A percentile compares a stretch with the other conserved stretches of the same genome.
These are phyloP conservation scores for Hydra vulgaris DNA, from an alignment of 30 jellyfish, hydroid and myxozoan genomes.

Conservation along the genomic window DNA sequence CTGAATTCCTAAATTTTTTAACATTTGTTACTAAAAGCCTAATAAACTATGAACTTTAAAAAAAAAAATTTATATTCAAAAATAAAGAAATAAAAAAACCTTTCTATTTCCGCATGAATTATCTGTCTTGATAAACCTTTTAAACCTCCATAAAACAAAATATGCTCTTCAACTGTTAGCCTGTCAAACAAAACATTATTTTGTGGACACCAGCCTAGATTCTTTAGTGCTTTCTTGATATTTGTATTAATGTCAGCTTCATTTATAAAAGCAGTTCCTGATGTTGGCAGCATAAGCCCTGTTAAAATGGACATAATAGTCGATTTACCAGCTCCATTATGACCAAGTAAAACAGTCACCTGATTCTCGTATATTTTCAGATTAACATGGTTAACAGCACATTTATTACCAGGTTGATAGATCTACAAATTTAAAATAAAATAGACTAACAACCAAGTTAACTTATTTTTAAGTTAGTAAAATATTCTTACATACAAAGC, in stretches of 20 bases:
- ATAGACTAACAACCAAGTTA: too few species aligned
- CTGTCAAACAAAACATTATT: conserved; percentile 74
- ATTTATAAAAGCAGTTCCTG: conserved; percentile 73
- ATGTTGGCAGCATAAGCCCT: conserved; percentile 75
- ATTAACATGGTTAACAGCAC: conserved; percentile 70
- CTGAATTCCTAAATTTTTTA: too few species aligned
- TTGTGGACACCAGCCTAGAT: conserved; percentile 86
- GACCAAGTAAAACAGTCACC: conserved; percentile 79
- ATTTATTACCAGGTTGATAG: conserved; percentile 58
- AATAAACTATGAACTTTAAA: neutral
- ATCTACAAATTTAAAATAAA: conserved; percentile 14
- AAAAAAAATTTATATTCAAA: neutral
- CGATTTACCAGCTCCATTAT: conserved; percentile 93
- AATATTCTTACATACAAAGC: neutral
- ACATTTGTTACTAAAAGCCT: too few species aligned
- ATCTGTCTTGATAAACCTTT: conserved; percentile 53
- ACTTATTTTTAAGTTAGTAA: neutral
- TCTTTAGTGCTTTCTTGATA: conserved; percentile 57
- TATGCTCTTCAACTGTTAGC: conserved; percentile 89
- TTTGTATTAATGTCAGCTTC: conserved; percentile 64
- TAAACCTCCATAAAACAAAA: conserved; percentile 77
- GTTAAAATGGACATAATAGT: conserved; percentile 84
- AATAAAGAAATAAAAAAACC: conserved; percentile 29
- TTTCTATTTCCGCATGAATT: conserved; percentile 43
- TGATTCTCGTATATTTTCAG: conserved; percentile 73